Conservation (phyloP, 2,888 invertebrate genomes). For the Apotomis betuletana region DNA sequence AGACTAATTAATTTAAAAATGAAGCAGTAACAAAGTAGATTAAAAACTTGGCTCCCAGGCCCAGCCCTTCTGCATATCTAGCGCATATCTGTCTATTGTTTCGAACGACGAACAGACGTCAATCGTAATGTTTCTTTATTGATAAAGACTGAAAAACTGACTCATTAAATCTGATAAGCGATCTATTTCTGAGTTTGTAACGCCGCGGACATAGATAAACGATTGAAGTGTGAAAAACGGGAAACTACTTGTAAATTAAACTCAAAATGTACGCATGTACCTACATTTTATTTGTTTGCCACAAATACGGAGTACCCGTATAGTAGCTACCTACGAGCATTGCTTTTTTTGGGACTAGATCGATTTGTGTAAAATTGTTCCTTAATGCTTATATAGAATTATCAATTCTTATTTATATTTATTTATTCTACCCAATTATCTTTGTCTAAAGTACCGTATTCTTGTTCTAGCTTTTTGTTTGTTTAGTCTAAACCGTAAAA, state of each 20-base stretch:
- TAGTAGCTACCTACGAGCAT: too few species aligned
- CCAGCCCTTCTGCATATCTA: conserved; percentile 27
- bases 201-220: conserved; percentile 12
- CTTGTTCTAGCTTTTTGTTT: too few species aligned
- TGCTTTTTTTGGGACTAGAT: too few species aligned
- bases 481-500: too few species aligned
- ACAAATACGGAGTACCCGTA: too few species aligned
- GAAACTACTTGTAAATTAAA: conserved; percentile 8
- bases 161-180: conserved; percentile 28
- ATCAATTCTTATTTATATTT: too few species aligned
- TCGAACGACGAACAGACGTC: conserved; percentile 2
- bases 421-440: too few species aligned
- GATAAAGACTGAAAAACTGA: conserved; percentile 28
- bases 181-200: conserved; percentile 18
- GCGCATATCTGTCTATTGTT: conserved; percentile 35
- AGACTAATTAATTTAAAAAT: conserved; percentile 13
- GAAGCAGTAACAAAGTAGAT: conserved; percentile 14
- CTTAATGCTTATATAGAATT: too few species aligned
- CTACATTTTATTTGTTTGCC: too few species aligned
- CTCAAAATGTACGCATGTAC: too few species aligned
- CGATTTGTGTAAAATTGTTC: too few species aligned
- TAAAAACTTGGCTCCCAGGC: conserved; percentile 28
- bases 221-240: not conserved
- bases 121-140: conserved; percentile 31
- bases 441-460: too few species aligned